Evolutionary conservation across 2,113 vertebrate species (phyloP), one percentile per base, ranked within the genome.

Genomic region (Ammodramus savannarum): DNA sequence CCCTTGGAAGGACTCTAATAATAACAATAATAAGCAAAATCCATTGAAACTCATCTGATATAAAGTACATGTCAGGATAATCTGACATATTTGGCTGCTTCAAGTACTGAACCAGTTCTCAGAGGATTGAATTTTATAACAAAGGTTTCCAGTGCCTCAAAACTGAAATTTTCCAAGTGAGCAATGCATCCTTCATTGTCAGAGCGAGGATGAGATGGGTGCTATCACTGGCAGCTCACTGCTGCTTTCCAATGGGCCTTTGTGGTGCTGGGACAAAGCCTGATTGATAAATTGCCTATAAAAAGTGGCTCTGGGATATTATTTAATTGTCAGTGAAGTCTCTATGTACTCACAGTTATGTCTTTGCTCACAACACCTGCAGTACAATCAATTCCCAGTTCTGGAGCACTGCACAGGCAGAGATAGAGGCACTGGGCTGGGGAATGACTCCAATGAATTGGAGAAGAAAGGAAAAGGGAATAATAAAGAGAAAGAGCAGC

Each of bases 281-380:
- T 95, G 65, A 39, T 27, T 95, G 94, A 96, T 38, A n/a, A 89
- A 91, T 93, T 93, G 89, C 85, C 87, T 83, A 63, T 94, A 73
- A 87, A 92, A 95, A 59, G n/a, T 80, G 71, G 7, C 81, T 82
- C 31, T 87, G 94, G 93, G 69, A 89, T 96, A 84, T 92, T 55
- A 68, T 48, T 89, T 54, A 72, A 79, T 46, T 91, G 91, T 87
- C 96, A 91, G 89, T 85, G 82, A 85, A 85, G 87, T 91, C 87
- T 78, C 73, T 65, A 54, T 72, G 78, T 79, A 73, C 93, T 94
- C 67, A 77, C 18, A 75, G 82, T 91, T 75, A 16, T 13, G 58
- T 79, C 71, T 68, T 57, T 65, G 32, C 91, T 76, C 73, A 25
- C 58, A n/a, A 48, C 91, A 95, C 91, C 93, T 93, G 78, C 52